phyloP scores from a whole-genome alignment of 2,797 vertebrate species.

The Hoplostethus mediterraneus region DNA sequence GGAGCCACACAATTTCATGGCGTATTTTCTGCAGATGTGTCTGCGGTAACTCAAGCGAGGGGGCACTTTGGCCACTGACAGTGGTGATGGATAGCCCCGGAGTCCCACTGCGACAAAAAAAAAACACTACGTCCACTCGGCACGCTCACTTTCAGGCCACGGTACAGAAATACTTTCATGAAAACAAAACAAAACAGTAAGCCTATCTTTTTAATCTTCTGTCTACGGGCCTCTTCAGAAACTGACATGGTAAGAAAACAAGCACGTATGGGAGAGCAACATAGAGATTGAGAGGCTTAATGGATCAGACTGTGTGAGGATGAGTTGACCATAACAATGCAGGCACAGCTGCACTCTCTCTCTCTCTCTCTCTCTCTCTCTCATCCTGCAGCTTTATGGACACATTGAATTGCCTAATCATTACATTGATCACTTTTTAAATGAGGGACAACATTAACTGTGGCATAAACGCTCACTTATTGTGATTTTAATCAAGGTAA shows the following conservation, averaged over 20 bases:
- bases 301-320: conserved; percentile 32
- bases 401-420: conserved; percentile 52
- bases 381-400: conserved; percentile 42
- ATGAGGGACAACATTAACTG: conserved; percentile 52
- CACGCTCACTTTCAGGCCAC: conserved; percentile 31
- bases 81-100: conserved; percentile 78
- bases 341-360: conserved; percentile 29
- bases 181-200: conserved; percentile 48
- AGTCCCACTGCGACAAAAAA: conserved; percentile 57
- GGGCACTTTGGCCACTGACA: conserved; percentile 82
- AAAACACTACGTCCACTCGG: conserved; percentile 46
- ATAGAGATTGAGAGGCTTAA: conserved; percentile 22
- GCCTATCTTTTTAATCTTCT: conserved; percentile 26
- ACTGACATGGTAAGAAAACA: background rate
- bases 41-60: conserved; percentile 89
- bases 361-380: background rate
- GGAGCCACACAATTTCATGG: conserved; percentile 95
- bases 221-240: conserved; percentile 20
- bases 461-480: conserved; percentile 34
- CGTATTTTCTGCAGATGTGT: conserved; percentile 92
- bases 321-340: conserved; percentile 42
- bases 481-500: conserved; percentile 19
- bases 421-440: conserved; percentile 63
- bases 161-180: conserved; percentile 8
- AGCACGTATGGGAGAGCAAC: conserved; percentile 13